Base-by-base conservation (phyloP, 2,888 invertebrate genomes). In the Drosophila tanythrix region DNA sequence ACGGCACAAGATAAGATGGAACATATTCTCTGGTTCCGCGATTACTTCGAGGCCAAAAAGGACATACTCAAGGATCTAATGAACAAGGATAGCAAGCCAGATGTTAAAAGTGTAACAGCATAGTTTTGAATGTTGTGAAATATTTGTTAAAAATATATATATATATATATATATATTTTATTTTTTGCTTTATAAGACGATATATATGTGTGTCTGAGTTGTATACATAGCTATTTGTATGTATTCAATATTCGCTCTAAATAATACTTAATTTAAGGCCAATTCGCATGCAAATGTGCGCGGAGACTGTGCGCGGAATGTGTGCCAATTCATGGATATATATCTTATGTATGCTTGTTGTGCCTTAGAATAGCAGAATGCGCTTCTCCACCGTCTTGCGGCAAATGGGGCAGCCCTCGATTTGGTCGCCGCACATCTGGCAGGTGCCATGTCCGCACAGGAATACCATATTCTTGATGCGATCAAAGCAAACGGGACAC, bases 391-490 rank as follows among this genome's bases (percentile, higher is more conserved):
- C 98, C 69, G 97, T 96, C 94, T 99, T 99, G 86, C 99, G 95
- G 93, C 99, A 99, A 92, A 99, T 99, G 38, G 99, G 99, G 92
- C 99, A 99, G 90, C 99, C 99, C 72, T 97, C 96, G 96, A 99
- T 98, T 90, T 98, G 96, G 94, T 99, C 99, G 36, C 99, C 99
- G 93, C 99, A 99, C 97, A 98, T 98, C 94, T 99, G 99, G 93
- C 99, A 99, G 77, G 98, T 97, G 82, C 99, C 99, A 93, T 99
- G 99, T 8, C 99, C 99, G 93, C 99, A 99, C 52, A 99, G 95
- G 94, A 99, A 99, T 88, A 99, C 98, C 98, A 99, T 99, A 94
- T 99, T 99, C 94, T 99, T 99, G 90, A 99, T 94, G 38, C 99
- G 96, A 94, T 99, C 99, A 94, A 99, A 95, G 94, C 99, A 99